Evolutionary conservation across 2,113 vertebrate genomes (phyloP).

Genomic region (Oophaga pumilio): DNA sequence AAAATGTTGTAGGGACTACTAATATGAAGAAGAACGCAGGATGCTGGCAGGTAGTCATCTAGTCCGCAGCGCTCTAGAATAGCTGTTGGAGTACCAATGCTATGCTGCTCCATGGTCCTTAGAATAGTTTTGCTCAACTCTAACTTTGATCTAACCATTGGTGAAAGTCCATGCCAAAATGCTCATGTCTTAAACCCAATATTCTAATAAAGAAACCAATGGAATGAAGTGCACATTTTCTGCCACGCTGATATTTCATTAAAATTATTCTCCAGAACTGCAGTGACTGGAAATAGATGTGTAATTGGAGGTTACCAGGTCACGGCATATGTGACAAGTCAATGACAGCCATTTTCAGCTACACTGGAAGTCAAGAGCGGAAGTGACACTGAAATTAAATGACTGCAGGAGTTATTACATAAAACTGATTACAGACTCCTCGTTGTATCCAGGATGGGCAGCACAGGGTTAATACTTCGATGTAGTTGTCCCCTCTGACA

Average conservation of each 20-base stretch:
- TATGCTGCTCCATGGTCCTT: too few relatives aligned
- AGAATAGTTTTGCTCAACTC: too few relatives aligned
- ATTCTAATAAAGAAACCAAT: background rate
- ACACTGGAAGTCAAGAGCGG: background rate
- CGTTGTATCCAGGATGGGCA: background rate
- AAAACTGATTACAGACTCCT: background rate
- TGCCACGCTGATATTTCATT: background rate
- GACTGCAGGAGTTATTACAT: background rate
- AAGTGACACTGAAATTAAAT: background rate
- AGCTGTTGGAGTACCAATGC: too few relatives aligned
- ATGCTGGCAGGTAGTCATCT: too few relatives aligned
- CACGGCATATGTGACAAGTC: background rate
- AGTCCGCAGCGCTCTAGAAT: too few relatives aligned
- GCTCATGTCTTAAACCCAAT: too few relatives aligned
- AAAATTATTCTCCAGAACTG: constrained; percentile 19
- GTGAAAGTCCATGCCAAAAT: too few relatives aligned
- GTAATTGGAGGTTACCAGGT: background rate
- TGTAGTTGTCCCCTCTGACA: constrained; percentile 39
- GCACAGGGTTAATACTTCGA: constrained; percentile 12
- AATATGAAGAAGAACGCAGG: too few relatives aligned
- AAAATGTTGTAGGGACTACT: too few relatives aligned
- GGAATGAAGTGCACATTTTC: background rate
- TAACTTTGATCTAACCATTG: too few relatives aligned
- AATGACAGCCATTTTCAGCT: background rate
- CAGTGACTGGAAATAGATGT: constrained; percentile 8